phyloP scores from a whole-genome alignment of 2,113 vertebrate species.

The Dipodomys spectabilis region DNA sequence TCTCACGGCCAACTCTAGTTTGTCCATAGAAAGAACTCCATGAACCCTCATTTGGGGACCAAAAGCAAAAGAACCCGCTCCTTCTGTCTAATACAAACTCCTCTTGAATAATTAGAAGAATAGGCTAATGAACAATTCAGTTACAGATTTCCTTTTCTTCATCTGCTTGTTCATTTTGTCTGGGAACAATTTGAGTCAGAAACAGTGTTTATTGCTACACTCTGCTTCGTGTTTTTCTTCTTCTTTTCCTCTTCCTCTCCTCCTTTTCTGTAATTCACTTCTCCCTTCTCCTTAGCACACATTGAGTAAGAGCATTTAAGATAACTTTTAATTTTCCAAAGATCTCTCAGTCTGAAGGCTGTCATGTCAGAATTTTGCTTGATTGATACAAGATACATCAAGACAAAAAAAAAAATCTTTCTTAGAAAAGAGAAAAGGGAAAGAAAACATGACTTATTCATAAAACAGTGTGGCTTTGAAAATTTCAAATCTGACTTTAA shows the following conservation, averaged over 20 bases:
- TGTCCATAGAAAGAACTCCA: not conserved
- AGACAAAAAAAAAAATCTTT: not conserved
- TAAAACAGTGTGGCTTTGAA: not conserved
- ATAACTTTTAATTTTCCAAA: slow-evolving; percentile 34
- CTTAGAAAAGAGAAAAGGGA: not conserved
- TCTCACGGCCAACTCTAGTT: too few relatives aligned
- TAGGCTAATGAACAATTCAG: not conserved
- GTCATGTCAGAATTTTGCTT: not conserved
- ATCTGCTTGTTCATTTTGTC: not conserved
- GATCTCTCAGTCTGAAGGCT: not conserved
- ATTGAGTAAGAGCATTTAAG: not conserved
- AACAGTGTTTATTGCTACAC: not conserved
- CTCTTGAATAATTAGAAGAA: not conserved
- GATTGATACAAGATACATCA: not conserved
- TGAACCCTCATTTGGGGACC: not conserved
- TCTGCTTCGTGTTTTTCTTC: too few relatives aligned
- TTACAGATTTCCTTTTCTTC: not conserved
- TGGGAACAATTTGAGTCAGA: not conserved
- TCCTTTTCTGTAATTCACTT: too few relatives aligned
- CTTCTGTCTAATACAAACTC: not conserved
- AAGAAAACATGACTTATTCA: not conserved
- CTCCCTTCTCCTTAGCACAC: too few relatives aligned
- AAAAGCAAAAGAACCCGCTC: not conserved
- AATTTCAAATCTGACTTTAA: not conserved
- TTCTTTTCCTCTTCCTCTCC: not conserved